Evolutionary conservation across 2,888 invertebrate species (phyloP).

Genomic region (Clunio marinus): DNA sequence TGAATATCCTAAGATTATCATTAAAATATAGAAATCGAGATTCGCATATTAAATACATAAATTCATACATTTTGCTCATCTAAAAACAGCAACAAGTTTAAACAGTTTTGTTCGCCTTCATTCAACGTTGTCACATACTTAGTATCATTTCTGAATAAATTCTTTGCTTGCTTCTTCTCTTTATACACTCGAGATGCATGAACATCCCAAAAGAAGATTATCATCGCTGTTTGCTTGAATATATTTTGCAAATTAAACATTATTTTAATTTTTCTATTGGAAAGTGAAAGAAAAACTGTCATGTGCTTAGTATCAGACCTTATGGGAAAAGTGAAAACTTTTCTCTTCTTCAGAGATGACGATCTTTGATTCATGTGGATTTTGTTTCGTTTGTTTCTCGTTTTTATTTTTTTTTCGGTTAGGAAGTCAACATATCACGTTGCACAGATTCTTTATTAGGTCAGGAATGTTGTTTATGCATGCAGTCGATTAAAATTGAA

Average conservation of each 20-base stretch:
- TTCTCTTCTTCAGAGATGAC: not conserved
- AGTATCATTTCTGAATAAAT: constrained; percentile 10
- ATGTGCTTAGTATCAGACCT: not conserved
- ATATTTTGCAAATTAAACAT: too few relatives aligned
- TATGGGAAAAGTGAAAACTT: not conserved
- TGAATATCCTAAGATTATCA: too few relatives aligned
- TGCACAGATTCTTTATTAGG: constrained; percentile 25
- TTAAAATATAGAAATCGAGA: too few relatives aligned
- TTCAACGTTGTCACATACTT: not conserved
- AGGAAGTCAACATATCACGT: constrained; percentile 23
- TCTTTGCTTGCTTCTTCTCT: not conserved
- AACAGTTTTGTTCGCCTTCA: not conserved
- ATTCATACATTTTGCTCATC: not conserved
- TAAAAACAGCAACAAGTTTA: not conserved
- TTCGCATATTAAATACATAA: too few relatives aligned
- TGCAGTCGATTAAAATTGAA: constrained; percentile 24
- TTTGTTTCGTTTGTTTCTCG: not conserved
- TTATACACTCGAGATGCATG: not conserved
- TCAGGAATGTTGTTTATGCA: constrained; percentile 30
- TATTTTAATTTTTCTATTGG: too few relatives aligned
- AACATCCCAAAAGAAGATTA: not conserved
- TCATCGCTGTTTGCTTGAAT: not conserved
- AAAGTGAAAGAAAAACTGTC: constrained; percentile 5
- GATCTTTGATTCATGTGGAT: not conserved
- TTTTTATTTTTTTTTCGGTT: constrained; percentile 19